Conservation (phyloP, 2,888 invertebrate genomes). For the Stenotaenia linearis region DNA sequence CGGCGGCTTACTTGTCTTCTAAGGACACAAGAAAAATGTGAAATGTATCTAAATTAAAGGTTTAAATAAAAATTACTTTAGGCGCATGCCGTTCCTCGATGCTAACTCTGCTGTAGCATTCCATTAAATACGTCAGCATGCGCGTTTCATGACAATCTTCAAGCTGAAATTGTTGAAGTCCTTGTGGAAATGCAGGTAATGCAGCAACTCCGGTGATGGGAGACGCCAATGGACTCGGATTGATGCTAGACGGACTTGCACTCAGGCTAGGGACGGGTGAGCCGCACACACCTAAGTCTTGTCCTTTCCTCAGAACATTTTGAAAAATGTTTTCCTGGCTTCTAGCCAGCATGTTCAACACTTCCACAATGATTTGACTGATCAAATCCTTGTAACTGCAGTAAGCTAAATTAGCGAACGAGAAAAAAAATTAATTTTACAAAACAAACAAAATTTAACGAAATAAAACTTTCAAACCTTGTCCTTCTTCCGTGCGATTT, state of each 20-base stretch:
- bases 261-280: slow-evolving; percentile 34
- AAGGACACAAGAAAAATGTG: slow-evolving; percentile 30
- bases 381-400: slow-evolving; percentile 41
- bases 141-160: slow-evolving; percentile 43
- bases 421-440: too few species aligned
- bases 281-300: slow-evolving; percentile 21
- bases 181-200: slow-evolving; percentile 28
- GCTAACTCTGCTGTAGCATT: slow-evolving; percentile 65
- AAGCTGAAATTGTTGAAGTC: slow-evolving; percentile 38
- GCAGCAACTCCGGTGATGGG: slow-evolving; percentile 32
- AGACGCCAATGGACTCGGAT: slow-evolving; percentile 36
- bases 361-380: slow-evolving; percentile 46
- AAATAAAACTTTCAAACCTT: background rate
- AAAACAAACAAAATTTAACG: background rate
- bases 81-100: slow-evolving; percentile 69
- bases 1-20: slow-evolving; percentile 67
- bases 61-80: slow-evolving; percentile 55
- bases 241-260: slow-evolving; percentile 35
- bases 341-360: slow-evolving; percentile 41
- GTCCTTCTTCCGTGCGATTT: slow-evolving; percentile 27
- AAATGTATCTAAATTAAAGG: background rate
- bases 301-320: slow-evolving; percentile 21
- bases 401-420: too few species aligned
- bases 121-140: slow-evolving; percentile 53
- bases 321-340: slow-evolving; percentile 41